A percentile compares a stretch with the other conserved stretches of the same genome.
Conservation (phyloP, 2,797 vertebrate species). For the Enteromius radiatus region DNA sequence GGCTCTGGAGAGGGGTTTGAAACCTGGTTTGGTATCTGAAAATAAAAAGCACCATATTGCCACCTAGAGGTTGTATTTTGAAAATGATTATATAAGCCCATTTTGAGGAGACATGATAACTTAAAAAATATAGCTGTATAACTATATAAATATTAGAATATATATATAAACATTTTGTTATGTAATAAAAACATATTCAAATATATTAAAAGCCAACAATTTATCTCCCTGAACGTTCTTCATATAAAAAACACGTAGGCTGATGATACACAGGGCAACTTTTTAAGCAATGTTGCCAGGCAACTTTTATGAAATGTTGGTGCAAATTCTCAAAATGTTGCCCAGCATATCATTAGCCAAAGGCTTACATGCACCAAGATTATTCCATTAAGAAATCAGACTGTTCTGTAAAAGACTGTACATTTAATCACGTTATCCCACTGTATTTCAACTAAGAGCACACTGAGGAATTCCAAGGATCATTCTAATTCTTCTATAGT, state of each 20-base stretch:
- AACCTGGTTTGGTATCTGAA: not conserved
- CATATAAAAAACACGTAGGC: not conserved
- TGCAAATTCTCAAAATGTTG: no score
- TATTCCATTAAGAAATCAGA: not conserved
- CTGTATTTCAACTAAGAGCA: not conserved
- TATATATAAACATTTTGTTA: no score
- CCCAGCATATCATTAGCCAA: not conserved
- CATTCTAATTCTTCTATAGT: not conserved
- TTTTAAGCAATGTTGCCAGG: no score
- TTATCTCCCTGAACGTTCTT: not conserved
- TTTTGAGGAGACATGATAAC: not conserved
- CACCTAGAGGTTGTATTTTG: constrained; percentile 37
- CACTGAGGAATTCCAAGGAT: not conserved
- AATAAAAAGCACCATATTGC: constrained; percentile 15
- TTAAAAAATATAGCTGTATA: not conserved
- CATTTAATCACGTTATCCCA: not conserved
- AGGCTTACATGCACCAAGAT: not conserved
- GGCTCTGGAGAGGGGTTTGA: not conserved
- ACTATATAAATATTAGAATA: no score
- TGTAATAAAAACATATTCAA: no score
- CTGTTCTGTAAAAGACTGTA: no score
- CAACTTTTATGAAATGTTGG: no score
- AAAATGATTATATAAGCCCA: not conserved
- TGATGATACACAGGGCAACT: no score
- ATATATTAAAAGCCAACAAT: not conserved